phyloP scores from a whole-genome alignment of 2,797 vertebrate genomes.

The Agapornis canus region DNA sequence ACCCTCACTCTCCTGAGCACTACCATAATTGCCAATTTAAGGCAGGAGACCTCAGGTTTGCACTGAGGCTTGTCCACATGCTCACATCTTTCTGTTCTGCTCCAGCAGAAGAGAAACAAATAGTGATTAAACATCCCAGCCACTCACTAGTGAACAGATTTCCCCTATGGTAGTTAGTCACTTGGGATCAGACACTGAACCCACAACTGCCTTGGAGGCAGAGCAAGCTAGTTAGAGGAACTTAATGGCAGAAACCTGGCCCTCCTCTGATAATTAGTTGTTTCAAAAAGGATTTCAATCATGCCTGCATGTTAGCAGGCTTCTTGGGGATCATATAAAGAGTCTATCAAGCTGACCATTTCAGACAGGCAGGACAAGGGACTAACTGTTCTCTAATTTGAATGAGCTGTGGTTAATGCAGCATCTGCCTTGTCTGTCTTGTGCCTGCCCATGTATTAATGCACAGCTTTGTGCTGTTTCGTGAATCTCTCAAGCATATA shows the following conservation, averaged over 20 bases:
- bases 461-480: slow-evolving; percentile 6
- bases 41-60: neutral
- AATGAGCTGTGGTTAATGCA: slow-evolving; percentile 56
- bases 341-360: slow-evolving; percentile 29
- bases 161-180: neutral
- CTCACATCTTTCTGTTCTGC: rapidly evolving
- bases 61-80: neutral
- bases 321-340: slow-evolving; percentile 24
- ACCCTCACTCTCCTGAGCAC: rapidly evolving
- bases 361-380: neutral
- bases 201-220: neutral
- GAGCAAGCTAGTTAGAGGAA: neutral
- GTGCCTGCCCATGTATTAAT: slow-evolving; percentile 59
- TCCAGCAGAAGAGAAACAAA: neutral
- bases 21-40: neutral
- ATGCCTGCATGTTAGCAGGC: neutral
- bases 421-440: slow-evolving; percentile 62
- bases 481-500: slow-evolving; percentile 37
- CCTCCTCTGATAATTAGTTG: neutral
- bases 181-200: neutral
- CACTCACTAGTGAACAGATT: rapidly evolving
- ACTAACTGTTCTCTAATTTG: slow-evolving; percentile 39
- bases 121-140: neutral
- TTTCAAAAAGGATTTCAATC: neutral
- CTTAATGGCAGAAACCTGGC: neutral